These are phyloP conservation scores for Benthosema pterotum DNA, from an alignment of 2,797 vertebrate species.

Conservation along the genomic window DNA sequence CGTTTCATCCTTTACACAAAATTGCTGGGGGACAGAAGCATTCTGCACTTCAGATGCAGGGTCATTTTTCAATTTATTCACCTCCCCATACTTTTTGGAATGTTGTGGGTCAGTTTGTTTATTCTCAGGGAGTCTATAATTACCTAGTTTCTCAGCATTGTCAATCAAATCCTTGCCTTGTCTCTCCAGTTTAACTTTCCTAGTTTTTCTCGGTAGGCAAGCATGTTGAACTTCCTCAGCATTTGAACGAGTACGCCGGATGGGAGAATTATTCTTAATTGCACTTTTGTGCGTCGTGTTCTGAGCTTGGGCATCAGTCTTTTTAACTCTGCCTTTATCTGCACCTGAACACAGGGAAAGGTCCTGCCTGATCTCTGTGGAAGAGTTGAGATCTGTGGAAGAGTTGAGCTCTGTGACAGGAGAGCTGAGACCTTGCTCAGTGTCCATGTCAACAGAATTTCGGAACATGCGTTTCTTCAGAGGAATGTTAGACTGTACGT, in stretches of 20 bases:
- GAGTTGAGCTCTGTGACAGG: slow-evolving; percentile 28
- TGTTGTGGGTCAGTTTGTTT: slow-evolving; percentile 5
- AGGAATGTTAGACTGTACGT: slow-evolving; percentile 81
- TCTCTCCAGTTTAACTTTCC: slow-evolving; percentile 44
- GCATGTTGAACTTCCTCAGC: slow-evolving; percentile 31
- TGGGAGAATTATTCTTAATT: slow-evolving; percentile 32
- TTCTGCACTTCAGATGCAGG: slow-evolving; percentile 15
- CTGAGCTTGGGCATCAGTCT: slow-evolving; percentile 36
- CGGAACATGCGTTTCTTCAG: slow-evolving; percentile 84
- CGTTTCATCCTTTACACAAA: slow-evolving; percentile 44
- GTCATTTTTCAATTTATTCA: neutral
- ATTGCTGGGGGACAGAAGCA: slow-evolving; percentile 20
- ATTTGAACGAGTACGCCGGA: slow-evolving; percentile 57
- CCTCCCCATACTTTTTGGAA: neutral
- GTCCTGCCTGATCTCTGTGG: slow-evolving; percentile 26
- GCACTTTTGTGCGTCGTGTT: slow-evolving; percentile 37
- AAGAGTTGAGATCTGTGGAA: slow-evolving; percentile 39
- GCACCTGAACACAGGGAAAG: slow-evolving; percentile 21
- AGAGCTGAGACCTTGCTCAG: slow-evolving; percentile 58
- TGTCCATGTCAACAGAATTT: slow-evolving; percentile 71
- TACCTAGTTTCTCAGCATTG: slow-evolving; percentile 2
- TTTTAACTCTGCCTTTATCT: slow-evolving; percentile 28
- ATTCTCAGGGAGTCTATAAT: slow-evolving; percentile 7
- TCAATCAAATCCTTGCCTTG: slow-evolving; percentile 7
- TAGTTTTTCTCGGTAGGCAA: slow-evolving; percentile 37